phyloP scores from a whole-genome alignment of 2,113 vertebrate species.

The Sorex araneus region DNA sequence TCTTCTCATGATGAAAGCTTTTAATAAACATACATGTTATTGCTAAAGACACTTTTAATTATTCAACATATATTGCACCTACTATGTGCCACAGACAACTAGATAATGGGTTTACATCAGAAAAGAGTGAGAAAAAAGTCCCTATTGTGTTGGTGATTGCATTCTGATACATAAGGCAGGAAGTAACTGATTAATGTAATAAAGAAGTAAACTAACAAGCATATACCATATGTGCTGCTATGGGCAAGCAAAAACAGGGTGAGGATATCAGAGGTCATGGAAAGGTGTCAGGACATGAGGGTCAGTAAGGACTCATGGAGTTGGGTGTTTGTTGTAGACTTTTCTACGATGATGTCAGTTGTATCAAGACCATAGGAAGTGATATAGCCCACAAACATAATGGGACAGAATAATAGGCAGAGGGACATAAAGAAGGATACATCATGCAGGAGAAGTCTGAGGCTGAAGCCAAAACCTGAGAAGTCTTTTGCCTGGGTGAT shows the following conservation, averaged over 20 bases:
- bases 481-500: not conserved
- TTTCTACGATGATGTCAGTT: constrained; percentile 14
- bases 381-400: not conserved
- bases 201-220: not conserved
- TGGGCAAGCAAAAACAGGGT: not conserved
- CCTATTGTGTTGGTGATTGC: not conserved
- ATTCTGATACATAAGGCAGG: constrained; percentile 2
- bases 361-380: not conserved
- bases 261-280: not conserved
- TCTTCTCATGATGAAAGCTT: constrained; percentile 12
- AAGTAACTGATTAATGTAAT: not conserved
- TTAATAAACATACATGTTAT: not conserved
- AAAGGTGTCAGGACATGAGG: not conserved
- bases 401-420: not conserved
- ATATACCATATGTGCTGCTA: not conserved
- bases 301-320: not conserved
- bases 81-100: not conserved
- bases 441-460: not conserved
- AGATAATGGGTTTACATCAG: not conserved
- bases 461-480: not conserved
- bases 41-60: constrained; percentile 29
- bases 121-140: not conserved
- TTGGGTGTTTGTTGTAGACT: not conserved
- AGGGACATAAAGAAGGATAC: not conserved
- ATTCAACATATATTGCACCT: not conserved